Evolutionary conservation across 2,113 vertebrate species (phyloP), one percentile per base, ranked within the genome.

Genomic region (Psittacara wagleri): DNA sequence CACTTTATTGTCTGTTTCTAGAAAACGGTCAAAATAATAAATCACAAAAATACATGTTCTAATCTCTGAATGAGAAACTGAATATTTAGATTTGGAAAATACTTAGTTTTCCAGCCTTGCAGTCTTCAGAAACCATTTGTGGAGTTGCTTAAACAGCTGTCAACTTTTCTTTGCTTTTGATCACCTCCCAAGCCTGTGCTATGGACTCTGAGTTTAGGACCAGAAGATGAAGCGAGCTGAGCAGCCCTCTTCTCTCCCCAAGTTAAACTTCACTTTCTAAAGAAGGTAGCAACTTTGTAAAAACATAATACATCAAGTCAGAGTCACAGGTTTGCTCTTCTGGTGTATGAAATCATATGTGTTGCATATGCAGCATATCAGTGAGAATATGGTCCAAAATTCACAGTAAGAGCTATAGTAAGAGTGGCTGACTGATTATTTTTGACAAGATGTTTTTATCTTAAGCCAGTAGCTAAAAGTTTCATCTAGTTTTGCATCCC

Each of bases 391-490:
- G 43, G 78, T 84, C 72, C 84, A 70, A 57, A 80, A 62, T 13
- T 61, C 86, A 51, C 2, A 1, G 7, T 23, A 51, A 23, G 61
- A 72, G 73, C 86, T 62, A 0, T 11, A 77, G 51, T 8, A 24
- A 66, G 92, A 55, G 87, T 1, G 49, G 39, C 85, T 69, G 90
- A 4, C 28, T 19, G 86, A 72, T 72, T 67, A 4, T 33, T 89
- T 57, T 89, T 93, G 84, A 93, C 86, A 72, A 67, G 90, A 37
- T 17, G 66, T 61, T 96, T 96, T 94, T 33, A 41, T 95, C 91
- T 81, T n/a, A 5, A 78, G 80, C 79, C 78, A 94, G 89, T 67
- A 89, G 86, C 79, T 83, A 59, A 62, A 88, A 72, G 76, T 72
- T 89, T 39, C 51, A 6, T 29, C 17, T 83, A 52, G 33, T 63